Evolutionary conservation across 92 coral and sea anemone genomes (phyloP), one percentile per base, ranked within the genome.

Genomic region (Parazoanthus swiftii): DNA sequence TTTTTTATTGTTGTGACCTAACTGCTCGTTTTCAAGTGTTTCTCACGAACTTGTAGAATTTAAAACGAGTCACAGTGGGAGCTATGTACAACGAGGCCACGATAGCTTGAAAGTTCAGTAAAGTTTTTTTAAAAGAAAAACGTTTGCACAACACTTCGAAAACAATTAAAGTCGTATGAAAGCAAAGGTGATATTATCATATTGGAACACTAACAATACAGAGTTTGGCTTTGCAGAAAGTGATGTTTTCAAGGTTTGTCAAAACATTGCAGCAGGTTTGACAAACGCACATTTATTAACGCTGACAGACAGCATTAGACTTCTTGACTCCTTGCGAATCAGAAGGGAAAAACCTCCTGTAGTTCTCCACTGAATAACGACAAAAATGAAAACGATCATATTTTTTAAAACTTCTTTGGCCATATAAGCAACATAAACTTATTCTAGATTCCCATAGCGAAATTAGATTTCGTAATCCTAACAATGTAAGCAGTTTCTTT

Each of bases 361-460:
- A 74, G 87, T 70, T 84, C 44, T 70, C n/a, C 21, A 38, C 44
- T 70, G 25, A 82, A 65, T 66, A 82, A 29, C 5, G 43, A 33
- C 68, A 70, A 70, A 26, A 84, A 42, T 70, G 42, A 46, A 48
- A 44, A 14, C 36, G 26, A 70, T 48, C 77, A n/a, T 23, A 82
- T 26, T 36, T n/a, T 66, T 44, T 16, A n/a, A 72, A 59, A 36
- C 25, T 39, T 21, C 51, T 23, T 68, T 26, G 35, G 20, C 35
- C 20, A 37, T 39, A 39, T 38, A 44, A 70, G 79, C 67, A 84
- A 48, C 38, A 50, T 18, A 44, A 54, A 72, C 78, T 46, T 26
- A 54, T 66, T 84, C 65, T 25, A 71, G 44, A 84, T 84, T 83
- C 87, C 87, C 78, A 84, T 58, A 50, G 68, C 66, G 67, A 83